A percentile compares a stretch with the other conserved stretches of the same genome.
phyloP scores from a whole-genome alignment of 1,140 invertebrate genomes.

The Drosophila ercepeae region DNA sequence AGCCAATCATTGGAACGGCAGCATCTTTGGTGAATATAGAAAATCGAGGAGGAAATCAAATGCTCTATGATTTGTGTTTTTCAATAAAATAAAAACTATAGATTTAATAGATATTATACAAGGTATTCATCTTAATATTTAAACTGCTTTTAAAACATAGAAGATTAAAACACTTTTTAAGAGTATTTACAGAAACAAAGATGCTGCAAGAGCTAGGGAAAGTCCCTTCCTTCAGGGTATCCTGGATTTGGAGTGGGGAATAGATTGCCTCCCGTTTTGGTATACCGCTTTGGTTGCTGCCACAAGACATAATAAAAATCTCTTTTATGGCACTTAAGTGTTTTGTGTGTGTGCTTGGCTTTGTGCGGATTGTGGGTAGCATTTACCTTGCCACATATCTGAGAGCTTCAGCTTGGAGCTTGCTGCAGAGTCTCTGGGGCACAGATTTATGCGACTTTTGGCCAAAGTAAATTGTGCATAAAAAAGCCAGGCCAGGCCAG shows the following conservation, averaged over 20 bases:
- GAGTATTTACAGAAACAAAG: too few species aligned
- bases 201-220: too few species aligned
- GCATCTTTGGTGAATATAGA: conserved; percentile 47
- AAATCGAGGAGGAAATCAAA: conserved; percentile 11
- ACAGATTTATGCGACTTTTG: conserved; percentile 77
- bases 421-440: conserved; percentile 39
- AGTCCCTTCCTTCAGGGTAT: conserved; percentile 18
- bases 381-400: conserved; percentile 60
- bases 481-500: conserved; percentile 64
- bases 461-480: conserved; percentile 81
- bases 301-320: conserved; percentile 81
- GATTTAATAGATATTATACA: too few species aligned
- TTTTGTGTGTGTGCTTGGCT: conserved; percentile 71
- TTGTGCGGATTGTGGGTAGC: conserved; percentile 78
- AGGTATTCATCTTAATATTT: too few species aligned
- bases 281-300: conserved; percentile 39
- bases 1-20: conserved; percentile 54
- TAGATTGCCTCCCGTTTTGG: conserved; percentile 45
- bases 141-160: too few species aligned
- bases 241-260: conserved; percentile 21
- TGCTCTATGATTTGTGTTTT: conserved; percentile 20
- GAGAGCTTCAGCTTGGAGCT: not conserved
- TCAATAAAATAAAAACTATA: not conserved
- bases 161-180: too few species aligned
- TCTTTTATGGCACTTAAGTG: conserved; percentile 82